Conservation (phyloP, 2,888 invertebrate species). For the Bellardia pandia region DNA sequence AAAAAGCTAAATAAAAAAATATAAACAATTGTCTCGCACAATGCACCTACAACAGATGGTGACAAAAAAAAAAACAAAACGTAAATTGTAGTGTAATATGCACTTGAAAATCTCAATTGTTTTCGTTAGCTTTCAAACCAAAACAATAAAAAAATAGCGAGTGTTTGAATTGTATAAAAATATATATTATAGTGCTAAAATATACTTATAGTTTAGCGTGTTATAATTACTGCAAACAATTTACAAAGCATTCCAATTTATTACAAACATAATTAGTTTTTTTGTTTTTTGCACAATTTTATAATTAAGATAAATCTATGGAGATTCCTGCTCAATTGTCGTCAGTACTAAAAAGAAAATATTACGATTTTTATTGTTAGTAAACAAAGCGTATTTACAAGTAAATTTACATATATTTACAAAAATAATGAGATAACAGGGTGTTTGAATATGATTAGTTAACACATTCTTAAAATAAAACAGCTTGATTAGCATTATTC, state of each 20-base stretch:
- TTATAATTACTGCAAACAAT: slow-evolving; percentile 8
- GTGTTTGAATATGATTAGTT: neutral
- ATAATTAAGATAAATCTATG: slow-evolving; percentile 25
- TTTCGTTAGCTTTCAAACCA: slow-evolving; percentile 23
- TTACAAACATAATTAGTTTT: slow-evolving; percentile 21
- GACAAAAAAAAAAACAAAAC: slow-evolving; percentile 33
- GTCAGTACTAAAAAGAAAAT: neutral
- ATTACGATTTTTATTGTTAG: neutral
- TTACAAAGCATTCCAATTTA: slow-evolving; percentile 16
- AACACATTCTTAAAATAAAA: neutral
- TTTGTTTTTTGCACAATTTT: neutral
- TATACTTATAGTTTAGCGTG: neutral
- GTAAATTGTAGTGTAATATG: slow-evolving; percentile 40
- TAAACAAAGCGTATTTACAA: neutral
- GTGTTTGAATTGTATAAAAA: slow-evolving; percentile 24
- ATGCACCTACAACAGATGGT: slow-evolving; percentile 8
- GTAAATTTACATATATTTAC: slow-evolving; percentile 8
- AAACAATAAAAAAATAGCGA: slow-evolving; percentile 45
- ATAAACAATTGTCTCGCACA: slow-evolving; percentile 18
- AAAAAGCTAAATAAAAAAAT: neutral
- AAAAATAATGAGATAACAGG: neutral
- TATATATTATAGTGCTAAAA: slow-evolving; percentile 17
- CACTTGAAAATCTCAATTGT: slow-evolving; percentile 62
- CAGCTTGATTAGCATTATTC: no score
- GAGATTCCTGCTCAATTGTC: neutral